A percentile compares a stretch with the other conserved stretches of the same genome.
phyloP scores from a whole-genome alignment of 2,888 invertebrate species.

The Apomyelois bistriatella region DNA sequence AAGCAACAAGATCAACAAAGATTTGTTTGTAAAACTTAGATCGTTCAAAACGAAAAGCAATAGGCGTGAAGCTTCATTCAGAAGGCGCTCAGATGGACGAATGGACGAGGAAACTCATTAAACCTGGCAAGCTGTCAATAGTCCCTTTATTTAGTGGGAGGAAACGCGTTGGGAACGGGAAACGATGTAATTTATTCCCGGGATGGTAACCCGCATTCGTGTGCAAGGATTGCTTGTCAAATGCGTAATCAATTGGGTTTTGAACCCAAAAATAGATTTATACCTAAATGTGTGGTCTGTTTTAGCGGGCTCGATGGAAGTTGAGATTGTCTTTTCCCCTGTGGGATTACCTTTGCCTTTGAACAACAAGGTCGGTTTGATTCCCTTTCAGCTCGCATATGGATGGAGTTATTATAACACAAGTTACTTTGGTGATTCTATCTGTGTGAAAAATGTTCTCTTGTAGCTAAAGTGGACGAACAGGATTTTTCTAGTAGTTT shows the following conservation, averaged over 20 bases:
- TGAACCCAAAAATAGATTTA: not conserved
- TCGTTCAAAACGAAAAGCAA: not conserved
- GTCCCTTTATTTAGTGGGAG: conserved; percentile 6
- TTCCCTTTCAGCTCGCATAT: too few species aligned
- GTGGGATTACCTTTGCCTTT: too few species aligned
- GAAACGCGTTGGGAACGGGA: conserved; percentile 1
- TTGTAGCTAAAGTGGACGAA: too few species aligned
- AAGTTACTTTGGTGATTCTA: too few species aligned
- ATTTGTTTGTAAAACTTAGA: not conserved
- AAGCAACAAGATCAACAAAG: not conserved
- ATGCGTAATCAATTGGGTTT: not conserved
- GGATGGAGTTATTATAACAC: too few species aligned
- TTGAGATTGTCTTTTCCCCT: not conserved
- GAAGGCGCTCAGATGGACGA: not conserved
- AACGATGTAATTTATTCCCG: conserved; percentile 8
- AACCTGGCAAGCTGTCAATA: conserved; percentile 2
- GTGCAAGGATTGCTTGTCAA: not conserved
- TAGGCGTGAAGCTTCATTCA: conserved; percentile 1
- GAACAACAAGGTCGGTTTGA: too few species aligned
- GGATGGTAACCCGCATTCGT: conserved; percentile 2
- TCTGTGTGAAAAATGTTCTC: too few species aligned
- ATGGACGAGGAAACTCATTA: not conserved
- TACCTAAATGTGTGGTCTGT: not conserved
- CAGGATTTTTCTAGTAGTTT: too few species aligned
- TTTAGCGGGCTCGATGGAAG: not conserved